A percentile compares a stretch with the other conserved stretches of the same genome.
Evolutionary conservation across 2,888 invertebrate species (phyloP).

Genomic region (Drosophila pseudotakahashii): DNA sequence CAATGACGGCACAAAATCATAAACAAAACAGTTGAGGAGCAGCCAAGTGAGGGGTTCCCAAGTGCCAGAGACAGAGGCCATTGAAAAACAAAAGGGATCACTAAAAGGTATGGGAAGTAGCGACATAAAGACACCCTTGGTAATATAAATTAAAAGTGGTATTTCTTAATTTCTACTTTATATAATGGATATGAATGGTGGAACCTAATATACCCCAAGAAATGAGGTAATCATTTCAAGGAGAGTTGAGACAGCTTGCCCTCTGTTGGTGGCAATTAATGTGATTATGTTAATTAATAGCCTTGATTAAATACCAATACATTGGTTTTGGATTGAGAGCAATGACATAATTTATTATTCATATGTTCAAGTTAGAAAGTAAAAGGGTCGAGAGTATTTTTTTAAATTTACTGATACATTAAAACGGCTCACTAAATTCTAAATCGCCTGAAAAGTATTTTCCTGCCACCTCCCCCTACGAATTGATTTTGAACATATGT

Average conservation of each 20-base stretch:
- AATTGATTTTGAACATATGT: background rate
- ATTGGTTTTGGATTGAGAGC: constrained; percentile 33
- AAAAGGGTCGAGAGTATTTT: background rate
- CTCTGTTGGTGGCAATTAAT: constrained; percentile 61
- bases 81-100: constrained; percentile 10
- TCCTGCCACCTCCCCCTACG: background rate
- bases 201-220: background rate
- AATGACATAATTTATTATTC: constrained; percentile 19
- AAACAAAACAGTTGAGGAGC: constrained; percentile 60
- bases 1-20: constrained; percentile 71
- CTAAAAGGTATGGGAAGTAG: background rate
- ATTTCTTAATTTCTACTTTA: too few species aligned
- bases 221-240: background rate
- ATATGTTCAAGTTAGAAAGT: background rate
- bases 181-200: background rate
- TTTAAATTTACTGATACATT: too few species aligned
- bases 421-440: too few species aligned
- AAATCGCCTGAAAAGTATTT: background rate
- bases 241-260: constrained; percentile 14
- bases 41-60: constrained; percentile 9
- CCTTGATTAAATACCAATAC: constrained; percentile 74
- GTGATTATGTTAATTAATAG: constrained; percentile 75
- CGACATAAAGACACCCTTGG: constrained; percentile 5
- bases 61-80: constrained; percentile 30
- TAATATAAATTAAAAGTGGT: background rate